Conservation (phyloP, 2,888 invertebrate species). For the Sarcophaga variegata region DNA sequence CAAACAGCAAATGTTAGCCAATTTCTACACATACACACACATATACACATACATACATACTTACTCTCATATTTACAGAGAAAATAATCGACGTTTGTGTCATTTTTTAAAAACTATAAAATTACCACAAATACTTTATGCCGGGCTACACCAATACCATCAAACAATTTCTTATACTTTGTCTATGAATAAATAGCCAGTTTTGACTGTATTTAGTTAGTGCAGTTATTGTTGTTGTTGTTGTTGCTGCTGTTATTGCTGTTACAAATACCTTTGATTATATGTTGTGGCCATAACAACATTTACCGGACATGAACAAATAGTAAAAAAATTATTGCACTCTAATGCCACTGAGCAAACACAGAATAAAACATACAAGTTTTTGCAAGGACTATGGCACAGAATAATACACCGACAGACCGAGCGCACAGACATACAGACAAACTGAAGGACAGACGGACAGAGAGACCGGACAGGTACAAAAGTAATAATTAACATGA, state of each 20-base stretch:
- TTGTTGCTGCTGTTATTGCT: not conserved
- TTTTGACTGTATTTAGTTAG: not conserved
- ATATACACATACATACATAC: constrained; percentile 8
- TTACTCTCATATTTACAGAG: not conserved
- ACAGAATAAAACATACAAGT: constrained; percentile 18
- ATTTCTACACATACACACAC: not conserved
- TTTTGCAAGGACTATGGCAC: not conserved
- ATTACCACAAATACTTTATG: constrained; percentile 11
- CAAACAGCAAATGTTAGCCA: not conserved
- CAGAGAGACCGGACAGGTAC: constrained; percentile 17
- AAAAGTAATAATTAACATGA: constrained; percentile 64
- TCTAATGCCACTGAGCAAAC: constrained; percentile 33
- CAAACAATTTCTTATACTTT: no score
- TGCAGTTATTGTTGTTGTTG: not conserved
- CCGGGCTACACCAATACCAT: not conserved
- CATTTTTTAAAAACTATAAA: constrained; percentile 29
- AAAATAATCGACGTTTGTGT: not conserved
- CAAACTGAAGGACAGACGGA: not conserved
- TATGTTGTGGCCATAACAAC: constrained; percentile 19
- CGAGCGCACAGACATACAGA: not conserved
- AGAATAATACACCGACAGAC: not conserved
- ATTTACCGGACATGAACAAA: constrained; percentile 46
- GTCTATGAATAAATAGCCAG: not conserved
- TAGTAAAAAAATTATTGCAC: constrained; percentile 46
- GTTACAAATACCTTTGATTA: constrained; percentile 35